phyloP scores from a whole-genome alignment of 1,140 invertebrate genomes.

The Heliconius eleuchia region DNA sequence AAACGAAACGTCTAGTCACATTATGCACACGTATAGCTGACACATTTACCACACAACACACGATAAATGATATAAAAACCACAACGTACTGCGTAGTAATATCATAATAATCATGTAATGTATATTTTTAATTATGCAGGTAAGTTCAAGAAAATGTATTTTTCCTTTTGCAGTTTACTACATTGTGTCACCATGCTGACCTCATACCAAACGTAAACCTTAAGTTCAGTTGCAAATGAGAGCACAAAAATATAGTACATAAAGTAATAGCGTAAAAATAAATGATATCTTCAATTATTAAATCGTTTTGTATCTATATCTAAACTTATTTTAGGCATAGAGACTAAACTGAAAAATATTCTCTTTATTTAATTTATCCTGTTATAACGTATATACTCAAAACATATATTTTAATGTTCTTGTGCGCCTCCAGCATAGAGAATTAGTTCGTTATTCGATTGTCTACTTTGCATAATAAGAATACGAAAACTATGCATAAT shows the following conservation, averaged over 20 bases:
- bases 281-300: too few relatives aligned
- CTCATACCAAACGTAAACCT: not conserved
- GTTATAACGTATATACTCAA: too few relatives aligned
- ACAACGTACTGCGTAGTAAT: conserved; percentile 29
- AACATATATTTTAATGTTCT: not conserved
- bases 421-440: not conserved
- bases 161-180: not conserved
- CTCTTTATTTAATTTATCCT: too few relatives aligned
- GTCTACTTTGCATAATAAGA: too few relatives aligned
- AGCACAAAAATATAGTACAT: not conserved
- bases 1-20: too few relatives aligned
- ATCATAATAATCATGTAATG: conserved; percentile 29
- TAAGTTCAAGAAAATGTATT: not conserved
- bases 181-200: not conserved
- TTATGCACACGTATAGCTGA: not conserved
- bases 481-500: too few relatives aligned
- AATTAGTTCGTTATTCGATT: not conserved
- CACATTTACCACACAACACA: not conserved
- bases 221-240: not conserved
- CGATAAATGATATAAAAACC: conserved; percentile 27
- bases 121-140: conserved; percentile 28
- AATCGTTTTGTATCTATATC: too few relatives aligned
- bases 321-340: too few relatives aligned
- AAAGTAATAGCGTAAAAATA: not conserved
- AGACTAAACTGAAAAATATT: too few relatives aligned